Evolutionary conservation across 2,888 invertebrate species (phyloP).

Genomic region (Coremacera marginata): DNA sequence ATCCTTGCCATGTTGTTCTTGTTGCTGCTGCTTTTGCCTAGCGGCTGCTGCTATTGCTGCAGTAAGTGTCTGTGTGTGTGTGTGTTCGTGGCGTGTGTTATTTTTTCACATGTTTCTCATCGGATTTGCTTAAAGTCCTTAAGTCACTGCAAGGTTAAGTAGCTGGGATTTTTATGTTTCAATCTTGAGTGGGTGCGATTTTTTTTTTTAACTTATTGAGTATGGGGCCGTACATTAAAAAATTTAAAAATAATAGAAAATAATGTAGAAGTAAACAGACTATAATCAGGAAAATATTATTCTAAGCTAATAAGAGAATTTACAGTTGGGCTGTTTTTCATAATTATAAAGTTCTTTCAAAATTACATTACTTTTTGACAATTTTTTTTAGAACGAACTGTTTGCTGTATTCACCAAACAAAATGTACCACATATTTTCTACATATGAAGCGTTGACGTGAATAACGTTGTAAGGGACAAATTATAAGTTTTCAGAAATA

Average conservation of each 20-base stretch:
- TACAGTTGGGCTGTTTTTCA: not conserved
- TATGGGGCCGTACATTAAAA: not conserved
- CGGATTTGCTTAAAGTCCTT: constrained; percentile 25
- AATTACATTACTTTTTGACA: too few relatives aligned
- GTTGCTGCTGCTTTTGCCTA: constrained; percentile 5
- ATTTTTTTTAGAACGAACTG: too few relatives aligned
- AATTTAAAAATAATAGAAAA: not conserved
- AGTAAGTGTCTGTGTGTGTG: not conserved
- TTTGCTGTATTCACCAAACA: too few relatives aligned
- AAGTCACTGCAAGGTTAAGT: constrained; percentile 21
- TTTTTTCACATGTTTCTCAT: constrained; percentile 20
- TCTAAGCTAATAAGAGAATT: not conserved
- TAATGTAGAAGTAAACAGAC: not conserved
- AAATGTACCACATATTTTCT: too few relatives aligned
- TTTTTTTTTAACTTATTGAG: not conserved
- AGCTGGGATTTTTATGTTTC: constrained; percentile 17
- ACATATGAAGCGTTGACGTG: too few relatives aligned
- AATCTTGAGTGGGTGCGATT: not conserved
- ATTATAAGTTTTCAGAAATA: too few relatives aligned
- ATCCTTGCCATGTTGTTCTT: not conserved
- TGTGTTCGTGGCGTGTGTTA: not conserved
- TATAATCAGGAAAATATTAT: not conserved
- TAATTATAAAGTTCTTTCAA: too few relatives aligned
- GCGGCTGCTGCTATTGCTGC: constrained; percentile 8
- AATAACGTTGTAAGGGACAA: too few relatives aligned